phyloP scores from a whole-genome alignment of 2,113 vertebrate species.

The Typhlomys cinereus region DNA sequence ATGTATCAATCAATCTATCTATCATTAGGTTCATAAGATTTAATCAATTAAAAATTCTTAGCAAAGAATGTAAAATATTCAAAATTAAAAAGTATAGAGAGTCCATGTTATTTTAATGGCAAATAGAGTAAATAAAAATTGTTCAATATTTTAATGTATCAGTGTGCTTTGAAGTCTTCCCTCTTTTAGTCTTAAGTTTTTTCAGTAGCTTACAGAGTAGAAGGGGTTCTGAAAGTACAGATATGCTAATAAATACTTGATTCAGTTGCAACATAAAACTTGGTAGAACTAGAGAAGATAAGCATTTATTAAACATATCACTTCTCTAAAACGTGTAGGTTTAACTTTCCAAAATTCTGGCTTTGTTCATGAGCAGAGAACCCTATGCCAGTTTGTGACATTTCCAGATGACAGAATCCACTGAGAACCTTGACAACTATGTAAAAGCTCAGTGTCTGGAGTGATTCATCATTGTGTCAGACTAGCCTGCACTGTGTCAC shows the following conservation, averaged over 20 bases:
- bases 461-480: slow-evolving; percentile 98
- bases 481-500: slow-evolving; percentile 94
- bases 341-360: slow-evolving; percentile 72
- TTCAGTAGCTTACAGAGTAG: not conserved
- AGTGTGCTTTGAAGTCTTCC: not conserved
- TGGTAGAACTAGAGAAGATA: not conserved
- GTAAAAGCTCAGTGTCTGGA: slow-evolving; percentile 93
- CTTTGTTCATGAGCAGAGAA: slow-evolving; percentile 72
- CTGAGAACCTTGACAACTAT: slow-evolving; percentile 90
- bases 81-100: slow-evolving; percentile 17
- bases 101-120: not conserved
- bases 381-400: slow-evolving; percentile 79
- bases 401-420: slow-evolving; percentile 91
- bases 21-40: slow-evolving; percentile 52
- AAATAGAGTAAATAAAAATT: slow-evolving; percentile 33
- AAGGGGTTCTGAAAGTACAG: not conserved
- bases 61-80: slow-evolving; percentile 44
- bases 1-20: slow-evolving; percentile 75
- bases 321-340: slow-evolving; percentile 25
- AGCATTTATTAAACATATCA: not conserved
- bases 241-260: slow-evolving; percentile 26
- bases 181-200: not conserved
- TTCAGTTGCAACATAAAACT: slow-evolving; percentile 7
- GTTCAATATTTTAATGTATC: slow-evolving; percentile 23
- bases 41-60: slow-evolving; percentile 64